Evolutionary conservation across 2,888 invertebrate species (phyloP).

Genomic region (Dicroscelio sp.): DNA sequence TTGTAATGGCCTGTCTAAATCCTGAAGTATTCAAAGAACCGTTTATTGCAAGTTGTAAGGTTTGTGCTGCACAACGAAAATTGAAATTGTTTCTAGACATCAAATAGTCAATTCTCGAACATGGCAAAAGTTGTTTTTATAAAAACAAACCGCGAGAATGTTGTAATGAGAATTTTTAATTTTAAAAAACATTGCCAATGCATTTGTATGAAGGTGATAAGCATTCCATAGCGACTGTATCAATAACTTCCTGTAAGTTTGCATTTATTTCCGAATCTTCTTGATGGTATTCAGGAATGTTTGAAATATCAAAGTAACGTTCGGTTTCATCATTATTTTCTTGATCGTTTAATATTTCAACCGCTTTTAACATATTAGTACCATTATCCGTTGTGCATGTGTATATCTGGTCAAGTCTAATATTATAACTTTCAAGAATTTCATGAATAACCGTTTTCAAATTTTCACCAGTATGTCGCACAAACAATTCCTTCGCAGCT

Average conservation of each 20-base stretch:
- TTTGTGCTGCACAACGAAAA: background rate
- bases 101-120: too few relatives aligned
- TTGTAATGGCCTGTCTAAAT: background rate
- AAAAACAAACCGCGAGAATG: too few relatives aligned
- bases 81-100: too few relatives aligned
- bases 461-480: background rate
- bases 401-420: background rate
- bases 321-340: constrained; percentile 1
- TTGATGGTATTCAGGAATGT: too few relatives aligned
- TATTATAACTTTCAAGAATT: background rate
- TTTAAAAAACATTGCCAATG: too few relatives aligned
- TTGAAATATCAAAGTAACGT: too few relatives aligned
- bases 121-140: too few relatives aligned
- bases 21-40: too few relatives aligned
- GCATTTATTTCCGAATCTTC: too few relatives aligned
- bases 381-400: constrained; percentile 43
- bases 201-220: too few relatives aligned
- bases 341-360: background rate
- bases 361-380: constrained; percentile 42
- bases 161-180: too few relatives aligned
- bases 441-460: constrained; percentile 7
- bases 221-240: too few relatives aligned
- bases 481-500: constrained; percentile 18
- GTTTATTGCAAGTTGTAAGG: background rate
- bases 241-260: constrained; percentile 10